These are phyloP conservation scores for Nemopilema nomurai DNA, from an alignment of 30 jellyfish, hydroid and myxozoan genomes.

Conservation along the genomic window DNA sequence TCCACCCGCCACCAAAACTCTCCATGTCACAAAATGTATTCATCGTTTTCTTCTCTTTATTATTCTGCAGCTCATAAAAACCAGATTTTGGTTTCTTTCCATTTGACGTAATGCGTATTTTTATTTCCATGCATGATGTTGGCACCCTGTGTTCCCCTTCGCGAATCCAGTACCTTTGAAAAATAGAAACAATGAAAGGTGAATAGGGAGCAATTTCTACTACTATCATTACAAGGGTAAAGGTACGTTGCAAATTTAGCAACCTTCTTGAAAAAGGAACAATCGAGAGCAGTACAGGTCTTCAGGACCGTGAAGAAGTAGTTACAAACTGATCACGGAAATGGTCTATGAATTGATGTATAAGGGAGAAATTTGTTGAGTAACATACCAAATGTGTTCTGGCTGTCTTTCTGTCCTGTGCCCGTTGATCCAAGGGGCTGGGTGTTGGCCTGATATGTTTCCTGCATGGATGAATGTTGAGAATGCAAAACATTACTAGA, in stretches of 20 bases:
- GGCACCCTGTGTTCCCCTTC: conserved; percentile 62
- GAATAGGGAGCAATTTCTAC: too few relatives aligned
- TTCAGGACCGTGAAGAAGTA: too few relatives aligned
- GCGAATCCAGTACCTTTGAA: conserved; percentile 80
- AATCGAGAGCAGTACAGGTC: too few relatives aligned
- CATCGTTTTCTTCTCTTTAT: conserved; percentile 22
- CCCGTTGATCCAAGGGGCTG: conserved; percentile 72
- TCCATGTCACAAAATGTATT: conserved; percentile 73
- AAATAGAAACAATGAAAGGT: neutral
- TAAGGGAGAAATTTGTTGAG: too few relatives aligned
- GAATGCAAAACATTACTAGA: neutral
- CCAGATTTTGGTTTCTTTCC: conserved; percentile 51
- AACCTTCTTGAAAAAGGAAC: too few relatives aligned
- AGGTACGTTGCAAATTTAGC: too few relatives aligned
- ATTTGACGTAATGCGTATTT: conserved; percentile 17
- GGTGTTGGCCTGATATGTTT: conserved; percentile 24
- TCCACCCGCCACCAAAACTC: conserved; percentile 89
- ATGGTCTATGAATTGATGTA: too few relatives aligned
- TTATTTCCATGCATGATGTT: conserved; percentile 64
- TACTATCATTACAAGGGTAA: too few relatives aligned
- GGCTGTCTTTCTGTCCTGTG: conserved; percentile 38
- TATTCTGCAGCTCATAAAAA: conserved; percentile 20
- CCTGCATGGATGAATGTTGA: conserved; percentile 10
- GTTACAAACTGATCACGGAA: too few relatives aligned
- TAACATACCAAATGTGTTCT: conserved; percentile 60